Evolutionary conservation across 2,797 vertebrate species (phyloP).

Genomic region (Spheniscus humboldti): DNA sequence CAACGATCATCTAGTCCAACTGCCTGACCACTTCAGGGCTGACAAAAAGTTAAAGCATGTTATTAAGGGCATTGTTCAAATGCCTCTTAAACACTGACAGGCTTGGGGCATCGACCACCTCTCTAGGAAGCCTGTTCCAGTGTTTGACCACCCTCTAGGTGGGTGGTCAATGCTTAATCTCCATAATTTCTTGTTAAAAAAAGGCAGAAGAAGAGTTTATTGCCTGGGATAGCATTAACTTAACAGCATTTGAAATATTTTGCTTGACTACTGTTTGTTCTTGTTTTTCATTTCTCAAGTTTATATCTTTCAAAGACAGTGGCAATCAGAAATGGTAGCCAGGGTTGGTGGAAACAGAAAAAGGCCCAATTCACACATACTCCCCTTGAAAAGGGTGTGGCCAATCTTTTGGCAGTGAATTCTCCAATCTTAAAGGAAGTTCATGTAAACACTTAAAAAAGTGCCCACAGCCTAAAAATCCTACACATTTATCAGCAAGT

Average conservation of each 20-base stretch:
- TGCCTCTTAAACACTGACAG: neutral
- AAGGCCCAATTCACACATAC: neutral
- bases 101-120: neutral
- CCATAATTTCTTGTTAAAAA: neutral
- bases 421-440: neutral
- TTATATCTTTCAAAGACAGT: neutral
- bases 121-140: neutral
- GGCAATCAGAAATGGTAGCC: neutral
- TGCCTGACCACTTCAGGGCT: neutral
- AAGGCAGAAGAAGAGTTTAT: neutral
- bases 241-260: neutral
- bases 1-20: neutral
- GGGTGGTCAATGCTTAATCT: neutral
- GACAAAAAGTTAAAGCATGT: neutral
- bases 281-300: neutral
- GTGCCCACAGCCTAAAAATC: neutral
- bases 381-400: neutral
- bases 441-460: neutral
- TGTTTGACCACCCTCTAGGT: neutral
- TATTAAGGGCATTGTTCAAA: neutral
- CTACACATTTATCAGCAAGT: neutral
- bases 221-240: neutral
- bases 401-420: neutral
- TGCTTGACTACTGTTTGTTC: neutral
- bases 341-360: neutral